Conservation (phyloP, 2,113 vertebrate genomes). For the Manacus vitellinus region DNA sequence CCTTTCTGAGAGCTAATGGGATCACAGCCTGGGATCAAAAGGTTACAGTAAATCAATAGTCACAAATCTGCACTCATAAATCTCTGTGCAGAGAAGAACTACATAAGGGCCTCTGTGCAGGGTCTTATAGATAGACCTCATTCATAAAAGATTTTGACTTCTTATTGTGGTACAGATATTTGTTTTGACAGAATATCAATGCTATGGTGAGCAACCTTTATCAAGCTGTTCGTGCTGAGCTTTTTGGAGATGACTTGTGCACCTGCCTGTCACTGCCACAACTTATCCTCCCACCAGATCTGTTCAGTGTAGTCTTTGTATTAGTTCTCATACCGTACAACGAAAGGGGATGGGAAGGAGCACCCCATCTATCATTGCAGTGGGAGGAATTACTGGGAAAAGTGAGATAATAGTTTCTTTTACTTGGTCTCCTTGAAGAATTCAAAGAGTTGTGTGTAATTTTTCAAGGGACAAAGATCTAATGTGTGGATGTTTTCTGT, state of each 20-base stretch:
- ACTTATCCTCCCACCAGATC: neutral
- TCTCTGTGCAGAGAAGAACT: neutral
- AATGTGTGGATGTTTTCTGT: neutral
- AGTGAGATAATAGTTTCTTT: neutral
- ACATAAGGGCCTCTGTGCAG: neutral
- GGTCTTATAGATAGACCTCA: neutral
- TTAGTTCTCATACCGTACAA: neutral
- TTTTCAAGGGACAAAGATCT: neutral
- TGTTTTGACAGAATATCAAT: neutral
- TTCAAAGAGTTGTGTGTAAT: neutral
- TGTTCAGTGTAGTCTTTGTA: neutral
- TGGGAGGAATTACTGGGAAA: neutral
- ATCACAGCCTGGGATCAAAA: neutral
- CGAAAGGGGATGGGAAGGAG: neutral
- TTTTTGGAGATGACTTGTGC: neutral
- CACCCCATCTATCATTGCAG: neutral
- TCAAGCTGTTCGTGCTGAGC: neutral
- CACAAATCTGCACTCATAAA: neutral
- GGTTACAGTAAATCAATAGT: neutral
- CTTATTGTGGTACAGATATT: neutral
- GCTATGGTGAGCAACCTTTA: neutral
- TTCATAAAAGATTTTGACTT: neutral
- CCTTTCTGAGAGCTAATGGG: neutral
- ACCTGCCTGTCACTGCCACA: neutral
- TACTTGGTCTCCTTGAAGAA: neutral